Conservation (phyloP, 2,113 vertebrate genomes). For the Solenodon paradoxus region DNA sequence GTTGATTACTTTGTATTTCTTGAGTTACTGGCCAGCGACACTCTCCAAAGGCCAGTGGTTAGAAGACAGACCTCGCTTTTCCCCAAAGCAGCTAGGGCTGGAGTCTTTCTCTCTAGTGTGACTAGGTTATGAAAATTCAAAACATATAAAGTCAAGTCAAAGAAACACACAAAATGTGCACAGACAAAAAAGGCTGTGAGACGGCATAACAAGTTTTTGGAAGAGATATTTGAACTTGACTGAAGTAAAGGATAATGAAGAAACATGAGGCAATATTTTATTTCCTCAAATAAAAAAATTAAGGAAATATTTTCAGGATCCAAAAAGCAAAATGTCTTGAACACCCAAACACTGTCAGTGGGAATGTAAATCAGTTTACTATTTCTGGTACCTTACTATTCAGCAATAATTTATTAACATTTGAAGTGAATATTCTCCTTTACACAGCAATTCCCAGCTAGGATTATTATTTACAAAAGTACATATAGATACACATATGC, state of each 20-base stretch:
- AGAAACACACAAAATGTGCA: background rate
- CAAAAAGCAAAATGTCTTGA: background rate
- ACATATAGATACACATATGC: background rate
- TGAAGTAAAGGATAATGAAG: background rate
- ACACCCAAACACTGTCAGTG: background rate
- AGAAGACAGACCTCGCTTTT: background rate
- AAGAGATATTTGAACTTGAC: background rate
- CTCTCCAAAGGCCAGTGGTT: background rate
- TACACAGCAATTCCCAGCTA: background rate
- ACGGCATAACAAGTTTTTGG: background rate
- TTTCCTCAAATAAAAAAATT: too few relatives aligned
- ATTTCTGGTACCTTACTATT: background rate
- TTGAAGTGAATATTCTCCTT: background rate
- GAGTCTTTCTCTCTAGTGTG: background rate
- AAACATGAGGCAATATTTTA: background rate
- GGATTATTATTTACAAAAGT: background rate
- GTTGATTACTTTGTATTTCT: background rate
- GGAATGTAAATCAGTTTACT: background rate
- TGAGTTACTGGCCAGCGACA: background rate
- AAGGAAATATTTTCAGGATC: too few relatives aligned
- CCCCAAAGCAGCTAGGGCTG: background rate
- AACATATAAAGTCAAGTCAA: constrained; percentile 7
- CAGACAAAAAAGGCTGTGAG: background rate
- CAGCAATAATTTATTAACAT: background rate
- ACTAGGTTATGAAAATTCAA: background rate